Base-by-base conservation (phyloP, 2,888 invertebrate species). In the Drosophila quinaria region DNA sequence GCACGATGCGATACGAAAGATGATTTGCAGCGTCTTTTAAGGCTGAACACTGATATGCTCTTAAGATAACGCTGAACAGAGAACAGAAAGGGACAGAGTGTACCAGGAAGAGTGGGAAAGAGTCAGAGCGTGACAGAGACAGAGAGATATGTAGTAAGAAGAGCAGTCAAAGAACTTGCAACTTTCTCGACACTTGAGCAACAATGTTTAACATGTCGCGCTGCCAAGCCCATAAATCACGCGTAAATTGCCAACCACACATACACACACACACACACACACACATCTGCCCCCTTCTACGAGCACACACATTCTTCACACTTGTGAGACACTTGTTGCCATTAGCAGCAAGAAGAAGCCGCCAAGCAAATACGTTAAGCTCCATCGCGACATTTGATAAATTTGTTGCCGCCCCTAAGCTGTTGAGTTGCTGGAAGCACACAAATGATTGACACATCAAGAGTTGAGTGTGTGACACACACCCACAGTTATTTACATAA, bases 11-110 rank as follows among this genome's bases (percentile, higher is more conserved):
- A 64, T 74, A 17, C 56, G 22, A 39, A 70, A 77, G 72, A 87
- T 81, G 80, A 81, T 73, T 87, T 84, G 85, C 80, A 67, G 54
- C 71, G 41, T 67, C 76, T 70, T 44, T 59, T 59, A 51, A 29
- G 50, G 33, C 33, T 44, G 52, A 78, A 85, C 84, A 85, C 51
- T 69, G 84, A 87, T 85, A 87, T 85, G 84, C 84, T 85, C 62
- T 85, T 85, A 70, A 85, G 84, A 85, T 85, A 87, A 78, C 49
- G 58, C 37, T 33, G 42, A 11, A 25, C 25, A 3, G 1, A 8
- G 8, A 4, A n/a, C 29, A 5, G 25, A 1, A 9, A 15, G 19
- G 15, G 9, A n/a, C 25, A 15, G 19, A 46, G 22, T 25, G 25
- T 25, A 6, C 25, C 11, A 17, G 31, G 15, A 15, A 4, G 17